A percentile compares a stretch with the other conserved stretches of the same genome.
These are phyloP conservation scores for Paradoxurus hermaphroditus DNA, from an alignment of 2,113 vertebrate species.

Conservation along the genomic window DNA sequence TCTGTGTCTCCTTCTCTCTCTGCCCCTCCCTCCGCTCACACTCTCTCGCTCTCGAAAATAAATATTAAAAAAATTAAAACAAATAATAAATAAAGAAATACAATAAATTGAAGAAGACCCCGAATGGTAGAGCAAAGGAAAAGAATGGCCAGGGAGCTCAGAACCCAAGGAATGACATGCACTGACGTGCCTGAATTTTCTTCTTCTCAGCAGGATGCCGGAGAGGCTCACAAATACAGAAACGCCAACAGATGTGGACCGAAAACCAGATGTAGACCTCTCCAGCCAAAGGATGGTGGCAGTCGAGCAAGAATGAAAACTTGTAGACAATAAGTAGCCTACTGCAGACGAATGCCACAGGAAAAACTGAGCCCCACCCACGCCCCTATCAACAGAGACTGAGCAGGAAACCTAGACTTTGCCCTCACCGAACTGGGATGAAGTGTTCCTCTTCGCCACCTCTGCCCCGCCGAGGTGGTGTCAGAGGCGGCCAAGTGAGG, in stretches of 20 bases:
- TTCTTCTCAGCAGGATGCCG: background rate
- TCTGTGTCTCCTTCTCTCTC: no score
- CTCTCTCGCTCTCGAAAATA: no score
- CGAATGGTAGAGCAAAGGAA: background rate
- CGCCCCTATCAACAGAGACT: background rate
- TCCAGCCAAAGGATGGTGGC: background rate
- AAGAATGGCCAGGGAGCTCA: background rate
- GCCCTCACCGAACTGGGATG: background rate
- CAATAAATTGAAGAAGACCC: background rate
- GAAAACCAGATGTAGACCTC: background rate
- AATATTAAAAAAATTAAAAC: no score
- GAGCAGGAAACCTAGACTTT: background rate
- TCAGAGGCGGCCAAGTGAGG: background rate
- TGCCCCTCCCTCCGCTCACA: no score
- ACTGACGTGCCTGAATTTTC: background rate
- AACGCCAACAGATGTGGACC: background rate
- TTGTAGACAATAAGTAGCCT: background rate
- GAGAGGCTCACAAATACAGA: background rate
- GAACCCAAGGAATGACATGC: background rate
- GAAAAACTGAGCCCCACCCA: background rate
- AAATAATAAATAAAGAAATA: no score
- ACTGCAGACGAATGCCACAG: background rate
- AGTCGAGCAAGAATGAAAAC: background rate
- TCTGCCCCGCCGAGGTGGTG: background rate
- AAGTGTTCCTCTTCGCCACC: background rate